A percentile compares a stretch with the other conserved stretches of the same genome.
phyloP scores from a whole-genome alignment of 2,888 invertebrate species.

The Drosophila barbarae region DNA sequence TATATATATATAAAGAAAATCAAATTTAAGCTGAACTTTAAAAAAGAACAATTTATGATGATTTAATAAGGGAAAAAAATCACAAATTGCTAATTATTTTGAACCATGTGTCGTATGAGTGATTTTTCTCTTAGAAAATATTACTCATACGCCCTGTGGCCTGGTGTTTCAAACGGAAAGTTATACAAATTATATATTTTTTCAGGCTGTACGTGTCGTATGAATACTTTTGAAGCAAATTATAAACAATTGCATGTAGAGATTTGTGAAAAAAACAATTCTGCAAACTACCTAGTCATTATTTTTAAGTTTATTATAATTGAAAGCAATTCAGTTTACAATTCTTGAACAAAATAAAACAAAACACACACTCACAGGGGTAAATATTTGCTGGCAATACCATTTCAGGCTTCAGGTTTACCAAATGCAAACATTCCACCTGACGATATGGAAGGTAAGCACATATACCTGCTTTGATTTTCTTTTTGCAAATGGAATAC shows the following conservation, averaged over 20 bases:
- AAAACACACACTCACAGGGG: neutral
- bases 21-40: neutral
- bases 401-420: constrained; percentile 7
- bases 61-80: no score
- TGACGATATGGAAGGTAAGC: constrained; percentile 7
- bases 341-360: neutral
- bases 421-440: constrained; percentile 9
- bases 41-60: neutral
- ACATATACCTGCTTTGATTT: constrained; percentile 13
- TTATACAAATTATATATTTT: neutral
- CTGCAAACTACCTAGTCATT: neutral
- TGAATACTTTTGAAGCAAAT: neutral
- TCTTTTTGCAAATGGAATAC: constrained; percentile 23
- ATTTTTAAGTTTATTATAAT: neutral
- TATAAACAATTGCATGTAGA: neutral
- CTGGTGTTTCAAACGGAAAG: neutral
- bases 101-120: neutral
- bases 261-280: neutral
- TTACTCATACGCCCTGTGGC: constrained; percentile 5
- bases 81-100: neutral
- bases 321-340: constrained; percentile 2
- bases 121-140: neutral
- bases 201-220: neutral
- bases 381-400: constrained; percentile 6
- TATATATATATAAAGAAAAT: neutral